Percentiles rank a stretch among this genome's conserved stretches.
phyloP scores from a whole-genome alignment of 2,113 vertebrate genomes.

The Jaculus jaculus region DNA sequence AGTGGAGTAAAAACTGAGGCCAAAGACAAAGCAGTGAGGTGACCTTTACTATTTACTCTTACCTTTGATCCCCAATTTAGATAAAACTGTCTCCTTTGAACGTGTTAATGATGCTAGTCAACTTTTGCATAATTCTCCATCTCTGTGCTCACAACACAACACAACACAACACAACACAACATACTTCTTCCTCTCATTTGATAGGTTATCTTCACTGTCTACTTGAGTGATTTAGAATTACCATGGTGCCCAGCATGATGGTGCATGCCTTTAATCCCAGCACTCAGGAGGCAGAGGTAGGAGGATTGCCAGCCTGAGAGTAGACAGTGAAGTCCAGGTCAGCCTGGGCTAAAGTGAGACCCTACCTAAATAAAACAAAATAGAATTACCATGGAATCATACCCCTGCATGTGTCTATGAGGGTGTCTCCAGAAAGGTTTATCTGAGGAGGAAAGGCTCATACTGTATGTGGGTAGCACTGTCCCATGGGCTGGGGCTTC shows the following conservation, averaged over 20 bases:
- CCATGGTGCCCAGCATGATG: too few species aligned
- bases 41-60: slow-evolving; percentile 23
- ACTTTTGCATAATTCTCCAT: not conserved
- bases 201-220: not conserved
- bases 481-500: not conserved
- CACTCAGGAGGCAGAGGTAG: too few species aligned
- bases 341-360: too few species aligned
- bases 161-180: not conserved
- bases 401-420: not conserved
- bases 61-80: not conserved
- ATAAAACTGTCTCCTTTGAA: slow-evolving; percentile 4
- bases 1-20: not conserved
- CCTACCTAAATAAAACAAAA: too few species aligned
- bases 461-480: not conserved
- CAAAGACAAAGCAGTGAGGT: slow-evolving; percentile 46
- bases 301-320: too few species aligned
- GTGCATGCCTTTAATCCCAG: too few species aligned
- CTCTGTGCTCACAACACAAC: slow-evolving; percentile 17
- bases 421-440: not conserved
- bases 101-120: not conserved
- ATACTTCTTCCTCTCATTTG: not conserved
- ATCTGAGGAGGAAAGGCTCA: not conserved
- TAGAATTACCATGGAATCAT: not conserved
- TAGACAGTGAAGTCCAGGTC: too few species aligned
- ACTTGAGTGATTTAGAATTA: not conserved